A percentile compares a stretch with the other conserved stretches of the same genome.
Conservation (phyloP, 53 echinoderm and acorn worm species). For the Astropecten irregularis region DNA sequence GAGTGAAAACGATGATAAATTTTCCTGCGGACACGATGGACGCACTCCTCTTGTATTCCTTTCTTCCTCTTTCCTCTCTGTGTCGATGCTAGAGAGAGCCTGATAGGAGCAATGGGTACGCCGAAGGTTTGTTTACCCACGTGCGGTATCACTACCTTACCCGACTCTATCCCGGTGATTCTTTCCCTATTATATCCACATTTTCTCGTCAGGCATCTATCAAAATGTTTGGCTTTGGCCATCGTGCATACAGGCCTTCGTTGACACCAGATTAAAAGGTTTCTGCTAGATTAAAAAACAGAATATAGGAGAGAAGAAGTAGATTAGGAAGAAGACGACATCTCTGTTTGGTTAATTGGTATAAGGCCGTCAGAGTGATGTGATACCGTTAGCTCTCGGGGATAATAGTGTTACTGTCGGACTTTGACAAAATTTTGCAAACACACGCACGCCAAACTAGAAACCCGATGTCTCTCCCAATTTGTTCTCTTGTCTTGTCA, state of each 20-base stretch:
- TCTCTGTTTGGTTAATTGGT: conserved; percentile 3
- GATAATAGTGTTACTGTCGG: too few relatives aligned
- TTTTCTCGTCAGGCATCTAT: conserved; percentile 30
- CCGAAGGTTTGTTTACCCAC: conserved; percentile 23
- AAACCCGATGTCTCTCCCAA: too few relatives aligned
- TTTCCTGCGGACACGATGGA: too few relatives aligned
- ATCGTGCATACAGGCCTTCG: not conserved
- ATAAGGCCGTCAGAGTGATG: not conserved
- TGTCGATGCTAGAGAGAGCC: too few relatives aligned
- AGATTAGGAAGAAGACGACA: not conserved
- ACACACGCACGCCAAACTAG: conserved; percentile 24
- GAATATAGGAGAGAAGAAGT: too few relatives aligned
- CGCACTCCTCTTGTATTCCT: too few relatives aligned
- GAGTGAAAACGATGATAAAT: too few relatives aligned
- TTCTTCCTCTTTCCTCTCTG: too few relatives aligned
- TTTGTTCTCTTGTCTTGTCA: too few relatives aligned
- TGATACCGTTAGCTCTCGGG: conserved; percentile 2
- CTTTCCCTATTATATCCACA: conserved; percentile 14
- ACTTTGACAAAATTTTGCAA: conserved; percentile 1
- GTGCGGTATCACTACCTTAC: conserved; percentile 31
- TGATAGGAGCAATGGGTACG: too few relatives aligned
- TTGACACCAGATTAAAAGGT: conserved; percentile 45
- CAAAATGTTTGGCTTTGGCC: conserved; percentile 54
- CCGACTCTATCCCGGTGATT: conserved; percentile 1
- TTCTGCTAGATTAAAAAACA: conserved; percentile 46